These are phyloP conservation scores for Psophia crepitans DNA, from an alignment of 2,113 vertebrate genomes.

Conservation along the genomic window DNA sequence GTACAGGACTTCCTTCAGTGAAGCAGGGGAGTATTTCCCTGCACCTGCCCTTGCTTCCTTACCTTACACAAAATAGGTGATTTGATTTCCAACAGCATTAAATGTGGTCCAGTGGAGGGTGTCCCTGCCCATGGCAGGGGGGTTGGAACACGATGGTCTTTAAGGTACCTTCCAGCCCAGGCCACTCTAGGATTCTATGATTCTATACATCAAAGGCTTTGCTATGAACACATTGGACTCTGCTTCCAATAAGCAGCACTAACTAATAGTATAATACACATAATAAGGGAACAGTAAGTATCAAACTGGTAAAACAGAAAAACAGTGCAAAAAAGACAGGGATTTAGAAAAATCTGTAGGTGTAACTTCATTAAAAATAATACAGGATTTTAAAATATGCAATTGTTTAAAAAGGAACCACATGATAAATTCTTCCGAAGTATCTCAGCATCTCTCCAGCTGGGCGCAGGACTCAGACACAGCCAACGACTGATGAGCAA, in stretches of 20 bases:
- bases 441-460: background rate
- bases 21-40: background rate
- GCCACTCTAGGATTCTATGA: no score
- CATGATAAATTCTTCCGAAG: background rate
- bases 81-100: background rate
- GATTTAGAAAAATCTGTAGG: background rate
- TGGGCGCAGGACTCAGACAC: background rate
- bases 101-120: background rate
- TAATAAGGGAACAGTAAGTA: background rate
- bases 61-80: background rate
- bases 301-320: background rate
- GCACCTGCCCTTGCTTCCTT: background rate
- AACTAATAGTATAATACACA: background rate
- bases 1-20: background rate
- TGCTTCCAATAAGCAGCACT: background rate
- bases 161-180: no score
- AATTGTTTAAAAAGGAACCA: background rate
- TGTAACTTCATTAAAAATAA: background rate
- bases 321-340: background rate
- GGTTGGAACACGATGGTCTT: no score
- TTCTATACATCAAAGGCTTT: background rate
- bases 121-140: no score
- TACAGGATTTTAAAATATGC: background rate
- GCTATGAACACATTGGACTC: background rate
- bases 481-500: background rate